Conservation (phyloP, 2,113 vertebrate genomes). For the Leptobrachium leishanense region DNA sequence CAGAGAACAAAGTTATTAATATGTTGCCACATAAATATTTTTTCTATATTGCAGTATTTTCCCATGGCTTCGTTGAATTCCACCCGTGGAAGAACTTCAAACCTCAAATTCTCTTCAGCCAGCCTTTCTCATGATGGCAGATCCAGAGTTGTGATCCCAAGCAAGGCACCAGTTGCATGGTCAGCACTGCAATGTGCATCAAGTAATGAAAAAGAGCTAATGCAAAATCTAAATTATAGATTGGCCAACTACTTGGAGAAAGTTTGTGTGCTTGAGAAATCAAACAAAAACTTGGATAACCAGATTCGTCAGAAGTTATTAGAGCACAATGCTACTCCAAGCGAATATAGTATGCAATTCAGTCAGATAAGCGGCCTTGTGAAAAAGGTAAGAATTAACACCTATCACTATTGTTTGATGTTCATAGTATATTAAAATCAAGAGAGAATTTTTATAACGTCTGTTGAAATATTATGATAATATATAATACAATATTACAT, state of each 20-base stretch:
- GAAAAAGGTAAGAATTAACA: conserved; percentile 20
- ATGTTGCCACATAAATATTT: too few relatives aligned
- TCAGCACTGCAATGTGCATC: not conserved
- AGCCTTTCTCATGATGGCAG: conserved; percentile 21
- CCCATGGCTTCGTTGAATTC: conserved; percentile 30
- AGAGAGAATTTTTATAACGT: too few relatives aligned
- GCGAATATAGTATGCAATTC: conserved; percentile 17
- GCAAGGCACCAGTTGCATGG: not conserved
- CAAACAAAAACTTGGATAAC: conserved; percentile 66
- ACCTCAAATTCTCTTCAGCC: conserved; percentile 4
- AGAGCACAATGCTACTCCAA: conserved; percentile 21
- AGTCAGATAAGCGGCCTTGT: conserved; percentile 10
- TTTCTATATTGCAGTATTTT: not conserved
- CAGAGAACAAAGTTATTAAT: too few relatives aligned
- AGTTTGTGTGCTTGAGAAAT: conserved; percentile 56
- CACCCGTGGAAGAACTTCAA: not conserved
- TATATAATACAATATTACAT: too few relatives aligned
- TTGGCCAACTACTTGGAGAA: conserved; percentile 70
- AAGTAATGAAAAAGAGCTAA: conserved; percentile 64
- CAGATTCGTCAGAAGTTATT: conserved; percentile 61
- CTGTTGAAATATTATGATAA: too few relatives aligned
- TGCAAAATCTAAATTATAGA: conserved; percentile 76
- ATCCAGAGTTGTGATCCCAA: not conserved
- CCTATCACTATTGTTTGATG: too few relatives aligned
- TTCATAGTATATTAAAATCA: too few relatives aligned